Base-by-base conservation (phyloP, 92 coral and sea anemone species). In the Siderastrea radians region DNA sequence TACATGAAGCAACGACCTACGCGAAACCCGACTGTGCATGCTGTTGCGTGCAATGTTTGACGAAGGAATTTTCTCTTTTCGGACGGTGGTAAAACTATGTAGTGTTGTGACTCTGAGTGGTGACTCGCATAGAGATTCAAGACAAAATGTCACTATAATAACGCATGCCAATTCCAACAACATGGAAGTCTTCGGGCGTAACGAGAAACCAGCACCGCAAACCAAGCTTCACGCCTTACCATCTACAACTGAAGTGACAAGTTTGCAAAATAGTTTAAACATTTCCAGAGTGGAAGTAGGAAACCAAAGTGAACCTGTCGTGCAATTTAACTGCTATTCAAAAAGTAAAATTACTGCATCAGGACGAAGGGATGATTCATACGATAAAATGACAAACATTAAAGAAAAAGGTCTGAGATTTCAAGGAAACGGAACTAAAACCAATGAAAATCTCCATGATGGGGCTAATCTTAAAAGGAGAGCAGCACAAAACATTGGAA, bases 81-180 rank as follows among this genome's bases (percentile, higher is more conserved):
- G 69, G 86, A 45, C 57, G 58, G 63, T 46, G 55, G 77, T 69
- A 69, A 81, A 69, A 19, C 77, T 81, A 53, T 81, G 86, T 67
- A 54, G 45, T 49, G 9, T 52, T 55, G 67, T 53, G 46, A 47
- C 60, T 13, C 47, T 53, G 66, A 45, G 2, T 54, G 19, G 45
- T 69, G 7, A 1, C 54, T 53, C 51, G 7, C 65, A 44, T 54
- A 66, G 14, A 43, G 62, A 54, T 68, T 53, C 64, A 45, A 26
- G 38, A 26, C 38, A 26, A 26, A 26, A 26, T 26, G 38, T 26
- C 38, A 26, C 38, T 26, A 26, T 26, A 26, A 26, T 26, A 26
- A 26, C 38, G 38, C 38, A 26, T 26, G 38, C 38, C 38, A 26
- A 26, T 26, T 26, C 38, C 38, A 26, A 26, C 38, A 26, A 26